Base-by-base conservation (phyloP, 1,140 invertebrate species). In the Gonioctena quinquepunctata region DNA sequence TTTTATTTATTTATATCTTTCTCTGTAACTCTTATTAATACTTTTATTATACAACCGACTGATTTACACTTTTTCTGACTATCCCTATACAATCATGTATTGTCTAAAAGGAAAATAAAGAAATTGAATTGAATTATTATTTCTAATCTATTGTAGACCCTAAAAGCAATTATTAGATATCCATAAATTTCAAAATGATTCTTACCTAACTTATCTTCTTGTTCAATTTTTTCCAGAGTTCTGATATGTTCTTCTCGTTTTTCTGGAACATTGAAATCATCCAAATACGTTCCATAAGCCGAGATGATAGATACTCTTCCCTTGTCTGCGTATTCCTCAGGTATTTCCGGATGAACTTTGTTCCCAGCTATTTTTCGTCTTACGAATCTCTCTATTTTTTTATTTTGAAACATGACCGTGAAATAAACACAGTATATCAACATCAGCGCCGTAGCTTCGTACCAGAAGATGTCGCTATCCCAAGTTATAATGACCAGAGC, bases 401-500 rank as follows among this genome's bases (percentile, higher is more conserved):
- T 76, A 50, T 88, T 88, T 68, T 85, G 83, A 69, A 91, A 91
- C 64, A 91, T 87, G 11, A 91, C 76, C 0, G 85, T 77, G 73
- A 90, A 88, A 79, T 93, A 93, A 13, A 88, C 70, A n/a, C 92
- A 78, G 71, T 93, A 90, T 1, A 93, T 82, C 2, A 91, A 81
- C 28, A 93, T 87, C 23, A 94, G 86, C 0, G 90, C 82, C 49
- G 88, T 76, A 0, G 92, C 89, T 80, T 95, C 94, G 73, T 90
- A 91, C 91, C 94, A 96, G 50, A 87, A 89, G 3, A 98, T 89
- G 56, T 84, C 78, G 27, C 90, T 90, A 79, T 97, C 95, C 87
- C 91, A 92, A 62, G 95, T 91, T 19, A 96, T 88, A 0, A 88
- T 75, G 1, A 95, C 89, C 33, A 98, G 81, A 2, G 91, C 86